Base-by-base conservation (phyloP, 2,797 vertebrate genomes). In the Amblyraja radiata region DNA sequence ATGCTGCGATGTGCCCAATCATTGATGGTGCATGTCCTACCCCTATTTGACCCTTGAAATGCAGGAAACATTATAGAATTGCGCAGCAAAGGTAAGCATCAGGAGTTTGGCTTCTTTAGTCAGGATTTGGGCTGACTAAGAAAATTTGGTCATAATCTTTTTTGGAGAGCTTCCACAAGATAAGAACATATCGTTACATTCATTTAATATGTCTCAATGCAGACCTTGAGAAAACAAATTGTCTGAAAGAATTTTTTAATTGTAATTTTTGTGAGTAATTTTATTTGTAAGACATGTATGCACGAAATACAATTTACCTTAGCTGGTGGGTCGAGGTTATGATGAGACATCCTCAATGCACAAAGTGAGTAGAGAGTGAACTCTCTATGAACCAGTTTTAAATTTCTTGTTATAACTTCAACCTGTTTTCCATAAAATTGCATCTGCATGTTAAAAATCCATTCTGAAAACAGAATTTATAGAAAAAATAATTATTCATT, bases 381-480 rank as follows among this genome's bases (percentile, higher is more conserved):
- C 84, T 88, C 84, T 68, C n/a, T 1, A 9, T 88, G 84, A 88
- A 88, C 84, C 71, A 74, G 71, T 21, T 74, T 74, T 25, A 74
- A 25, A 74, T 74, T 88, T 88, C 61, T 32, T 63, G 1, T 88
- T 88, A 88, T n/a, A 88, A 65, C 84, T 88, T 88, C 63, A 88
- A 88, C 84, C 84, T 88, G 84, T 88, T 88, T 88, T 88, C 84
- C 63, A 88, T 88, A 88, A 88, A 88, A 88, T 88, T 88, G 84
- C 61, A 88, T 68, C 84, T 88, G 84, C 84, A 68, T 88, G 84
- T 68, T 88, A 36, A 63, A 18, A 88, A 88, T 65, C 84, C 63
- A 36, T 88, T 88, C 84, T 63, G 65, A 88, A 88, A 68, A 88
- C 63, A 32, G 83, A 86, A 88, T 68, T 88, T 88, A 88, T 88